Percentiles rank a stretch among this genome's conserved stretches.
Conservation (phyloP, 2,888 invertebrate genomes). For the Parnassius glacialis region DNA sequence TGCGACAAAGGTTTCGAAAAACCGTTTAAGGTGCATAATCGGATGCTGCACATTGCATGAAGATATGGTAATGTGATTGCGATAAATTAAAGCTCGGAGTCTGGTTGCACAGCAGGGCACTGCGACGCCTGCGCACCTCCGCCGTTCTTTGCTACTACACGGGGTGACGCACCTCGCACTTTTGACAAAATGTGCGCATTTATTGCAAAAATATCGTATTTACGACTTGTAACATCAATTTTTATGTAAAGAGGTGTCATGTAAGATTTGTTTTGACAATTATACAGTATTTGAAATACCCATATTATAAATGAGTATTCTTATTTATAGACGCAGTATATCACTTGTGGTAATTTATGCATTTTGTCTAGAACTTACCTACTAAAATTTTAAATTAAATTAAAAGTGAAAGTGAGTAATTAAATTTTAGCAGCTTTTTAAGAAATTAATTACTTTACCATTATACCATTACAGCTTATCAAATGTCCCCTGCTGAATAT, state of each 20-base stretch:
- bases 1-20: constrained; percentile 74
- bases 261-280: not conserved
- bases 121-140: constrained; percentile 58
- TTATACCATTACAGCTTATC: no score
- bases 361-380: no score
- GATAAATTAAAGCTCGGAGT: constrained; percentile 71
- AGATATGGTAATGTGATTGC: constrained; percentile 80
- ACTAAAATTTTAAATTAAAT: no score
- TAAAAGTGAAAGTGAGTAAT: no score
- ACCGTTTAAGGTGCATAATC: constrained; percentile 74
- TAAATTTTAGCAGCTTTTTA: no score
- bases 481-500: no score
- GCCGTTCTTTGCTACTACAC: constrained; percentile 40
- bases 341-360: not conserved
- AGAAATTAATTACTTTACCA: no score
- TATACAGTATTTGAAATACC: no score
- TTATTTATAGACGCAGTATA: no score
- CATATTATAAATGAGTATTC: no score
- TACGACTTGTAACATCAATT: not conserved
- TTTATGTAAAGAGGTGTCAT: not conserved
- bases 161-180: constrained; percentile 68
- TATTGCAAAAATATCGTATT: constrained; percentile 6
- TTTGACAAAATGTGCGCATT: constrained; percentile 55
- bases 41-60: constrained; percentile 73
- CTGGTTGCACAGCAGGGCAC: constrained; percentile 63